Evolutionary conservation across 2,888 invertebrate species (phyloP), one percentile per base, ranked within the genome.

Genomic region (Microplitis deprimator): DNA sequence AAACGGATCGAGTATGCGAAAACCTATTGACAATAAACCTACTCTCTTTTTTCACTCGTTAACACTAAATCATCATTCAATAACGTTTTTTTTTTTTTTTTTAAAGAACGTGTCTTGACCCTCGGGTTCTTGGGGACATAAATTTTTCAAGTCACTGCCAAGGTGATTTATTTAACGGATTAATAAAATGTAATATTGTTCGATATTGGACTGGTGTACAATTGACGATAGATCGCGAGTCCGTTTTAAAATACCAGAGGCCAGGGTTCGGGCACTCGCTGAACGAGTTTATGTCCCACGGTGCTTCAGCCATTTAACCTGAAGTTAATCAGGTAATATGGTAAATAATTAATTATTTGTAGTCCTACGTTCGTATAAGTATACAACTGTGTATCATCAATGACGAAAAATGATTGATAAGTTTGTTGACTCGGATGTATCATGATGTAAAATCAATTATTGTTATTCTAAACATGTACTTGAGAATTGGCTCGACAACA

Each of bases 1-100:
- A 77, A 76, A 70, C 41, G 73, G 72, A 78, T 76, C 73, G 29
- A 39, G 70, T 17, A 29, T 6, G 67, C 77, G 79, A 78, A 68
- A 79, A 81, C 81, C 79, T 75, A 79, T 82, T 75, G 75, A 67
- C 62, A 68, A 74, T 77, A 67, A 76, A 76, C 70, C 72, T 50
- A 41, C 38, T 62, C 39, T 50, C 13, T 13, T 13, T 73, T 61
- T 29, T 41, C 73, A 75, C 59, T 61, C 17, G 62, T 65, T 67
- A 74, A 10, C 17, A 73, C 59, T 71, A 71, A 71, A 71, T 71
- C 71, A 71, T 60, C 8, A 13, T 20, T 39, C 17, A 68, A 40
- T 6, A 17, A 40, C 39, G n/a, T 39, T 41, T n/a, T 40, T 17
- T 59, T 68, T n/a, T 40, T n/a, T 40, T 17, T 59, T 59, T 29